Evolutionary conservation across 2,797 vertebrate genomes (phyloP).

Genomic region (Gymnocypris eckloni): DNA sequence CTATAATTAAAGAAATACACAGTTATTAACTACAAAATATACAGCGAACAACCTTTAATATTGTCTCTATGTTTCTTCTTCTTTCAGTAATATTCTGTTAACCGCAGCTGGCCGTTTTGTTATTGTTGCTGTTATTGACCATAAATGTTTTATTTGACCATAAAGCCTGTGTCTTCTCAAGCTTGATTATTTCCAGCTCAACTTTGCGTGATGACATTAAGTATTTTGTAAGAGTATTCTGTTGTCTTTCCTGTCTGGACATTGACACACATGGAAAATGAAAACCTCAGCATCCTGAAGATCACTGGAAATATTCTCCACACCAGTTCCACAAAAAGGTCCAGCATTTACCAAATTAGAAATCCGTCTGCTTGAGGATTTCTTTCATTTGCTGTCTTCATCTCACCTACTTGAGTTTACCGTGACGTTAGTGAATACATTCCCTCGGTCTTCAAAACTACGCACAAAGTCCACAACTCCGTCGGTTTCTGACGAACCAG

Average conservation of each 20-base stretch:
- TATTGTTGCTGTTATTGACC: background rate
- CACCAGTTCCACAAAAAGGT: background rate
- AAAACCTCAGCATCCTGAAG: constrained; percentile 18
- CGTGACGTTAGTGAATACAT: constrained; percentile 1
- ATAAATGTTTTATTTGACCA: background rate
- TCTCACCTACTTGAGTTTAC: constrained; percentile 13
- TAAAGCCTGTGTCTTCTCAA: background rate
- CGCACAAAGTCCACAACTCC: constrained; percentile 3
- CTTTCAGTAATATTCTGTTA: background rate
- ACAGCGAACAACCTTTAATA: background rate
- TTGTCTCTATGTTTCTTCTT: background rate
- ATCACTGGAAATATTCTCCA: constrained; percentile 22
- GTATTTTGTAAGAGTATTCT: background rate
- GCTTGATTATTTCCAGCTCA: background rate
- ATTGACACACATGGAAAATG: constrained; percentile 8
- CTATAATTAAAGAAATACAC: background rate
- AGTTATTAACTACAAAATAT: background rate
- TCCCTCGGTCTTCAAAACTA: background rate
- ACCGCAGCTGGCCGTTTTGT: background rate
- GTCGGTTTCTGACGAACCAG: constrained; percentile 17
- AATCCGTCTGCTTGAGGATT: background rate
- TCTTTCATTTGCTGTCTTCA: constrained; percentile 27
- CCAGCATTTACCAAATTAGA: background rate
- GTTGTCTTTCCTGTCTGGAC: constrained; percentile 28
- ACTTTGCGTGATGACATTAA: background rate